Conservation (phyloP, 2,113 vertebrate genomes). For the Aspiorhynchus laticeps region DNA sequence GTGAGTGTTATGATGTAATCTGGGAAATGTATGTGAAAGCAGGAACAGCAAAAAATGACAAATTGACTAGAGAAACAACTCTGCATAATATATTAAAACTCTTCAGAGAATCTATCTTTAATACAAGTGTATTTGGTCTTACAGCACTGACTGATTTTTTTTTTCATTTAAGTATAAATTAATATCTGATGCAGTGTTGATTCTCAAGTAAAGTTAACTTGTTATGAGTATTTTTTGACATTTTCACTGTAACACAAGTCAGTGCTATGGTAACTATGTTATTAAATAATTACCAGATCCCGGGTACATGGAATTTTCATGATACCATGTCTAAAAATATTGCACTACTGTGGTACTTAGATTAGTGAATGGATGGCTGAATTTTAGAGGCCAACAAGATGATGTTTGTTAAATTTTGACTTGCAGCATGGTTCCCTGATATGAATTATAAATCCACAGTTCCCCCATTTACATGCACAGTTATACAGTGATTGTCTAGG, state of each 20-base stretch:
- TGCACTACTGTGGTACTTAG: background rate
- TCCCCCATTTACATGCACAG: background rate
- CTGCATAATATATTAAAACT: background rate
- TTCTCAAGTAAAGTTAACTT: background rate
- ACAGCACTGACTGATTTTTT: background rate
- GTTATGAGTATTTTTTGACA: background rate
- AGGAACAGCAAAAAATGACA: background rate
- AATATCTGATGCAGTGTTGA: background rate
- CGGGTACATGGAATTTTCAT: background rate
- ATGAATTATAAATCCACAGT: background rate
- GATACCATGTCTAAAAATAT: background rate
- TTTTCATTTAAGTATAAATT: background rate
- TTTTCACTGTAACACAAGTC: background rate
- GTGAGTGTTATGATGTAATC: background rate
- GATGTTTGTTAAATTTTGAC: background rate
- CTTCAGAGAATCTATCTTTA: background rate
- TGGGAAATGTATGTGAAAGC: background rate
- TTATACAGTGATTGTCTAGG: background rate
- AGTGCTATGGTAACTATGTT: background rate
- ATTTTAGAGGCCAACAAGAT: background rate
- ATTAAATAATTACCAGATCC: background rate
- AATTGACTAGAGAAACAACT: background rate
- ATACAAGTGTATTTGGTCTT: background rate
- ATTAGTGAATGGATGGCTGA: background rate
- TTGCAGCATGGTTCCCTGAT: background rate